phyloP scores from a whole-genome alignment of 2,113 vertebrate genomes.

The Canis aureus region DNA sequence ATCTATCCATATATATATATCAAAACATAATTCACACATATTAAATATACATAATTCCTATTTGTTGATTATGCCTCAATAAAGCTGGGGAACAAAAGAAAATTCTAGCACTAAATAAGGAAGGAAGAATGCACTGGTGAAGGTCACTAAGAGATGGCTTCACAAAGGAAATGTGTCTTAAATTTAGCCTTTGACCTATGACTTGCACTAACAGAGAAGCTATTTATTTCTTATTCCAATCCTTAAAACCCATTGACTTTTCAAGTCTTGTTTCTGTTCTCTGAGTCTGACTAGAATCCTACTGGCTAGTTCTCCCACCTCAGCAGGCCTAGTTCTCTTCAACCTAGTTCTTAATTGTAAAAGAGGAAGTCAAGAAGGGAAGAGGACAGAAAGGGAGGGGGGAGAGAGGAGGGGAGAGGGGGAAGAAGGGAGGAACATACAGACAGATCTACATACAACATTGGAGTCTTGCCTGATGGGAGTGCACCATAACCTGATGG shows the following conservation, averaged over 20 bases:
- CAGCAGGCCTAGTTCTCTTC: not conserved
- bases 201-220: not conserved
- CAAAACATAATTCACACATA: not conserved
- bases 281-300: not conserved
- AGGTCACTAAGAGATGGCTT: not conserved
- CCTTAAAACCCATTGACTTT: not conserved
- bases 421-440: not conserved
- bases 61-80: not conserved
- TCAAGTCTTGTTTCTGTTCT: not conserved
- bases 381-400: accelerated
- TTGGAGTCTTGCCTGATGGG: not conserved
- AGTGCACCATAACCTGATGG: not conserved
- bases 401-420: no score
- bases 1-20: not conserved
- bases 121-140: not conserved
- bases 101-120: not conserved
- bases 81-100: not conserved
- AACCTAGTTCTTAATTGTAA: not conserved
- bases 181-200: not conserved
- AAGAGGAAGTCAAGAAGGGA: not conserved
- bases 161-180: not conserved
- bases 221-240: not conserved
- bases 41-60: not conserved
- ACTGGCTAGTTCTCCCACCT: not conserved
- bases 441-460: not conserved